Base-by-base conservation (phyloP, 2,797 vertebrate species). In the Leptodactylus fallax region DNA sequence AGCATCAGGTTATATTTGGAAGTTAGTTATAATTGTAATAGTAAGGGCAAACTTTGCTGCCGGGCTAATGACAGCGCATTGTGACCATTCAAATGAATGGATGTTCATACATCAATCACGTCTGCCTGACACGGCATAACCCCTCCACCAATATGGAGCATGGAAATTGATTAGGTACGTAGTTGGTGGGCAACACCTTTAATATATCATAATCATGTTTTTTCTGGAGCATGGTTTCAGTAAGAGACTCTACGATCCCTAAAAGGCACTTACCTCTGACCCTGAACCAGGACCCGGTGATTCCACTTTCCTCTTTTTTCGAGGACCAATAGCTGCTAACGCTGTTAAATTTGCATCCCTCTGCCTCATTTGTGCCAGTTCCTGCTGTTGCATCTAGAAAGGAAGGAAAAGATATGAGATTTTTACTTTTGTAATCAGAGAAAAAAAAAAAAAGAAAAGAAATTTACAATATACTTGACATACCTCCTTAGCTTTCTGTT, bases 401-500 rank as follows among this genome's bases (percentile, higher is more conserved):
- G 45, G 77, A 45, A 85, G 90, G 49, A 21, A 56, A 58, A 61
- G 21, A 71, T 21, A 7, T 19, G 3, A 65, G 9, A 8, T 25
- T 36, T 6, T 8, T 51, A 56, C 36, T 21, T 17, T 6, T 7
- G n/a, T n/a, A n/a, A 84, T 6, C 14, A 7, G 45, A 17, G n/a
- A n/a, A 72, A 12, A 23, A 72, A 14, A 36, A 21, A 61, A 19
- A 19, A 61, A 19, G 2, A 19, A 7, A 61, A 7, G 2, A 27
- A n/a, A 3, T 2, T 71, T 7, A 53, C 21, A 12, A 11, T 74
- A 51, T 55, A 27, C 14, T 69, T 7, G 21, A 65, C 93, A 91
- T 89, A 98, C 97, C 96, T 99, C 98, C 95, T 99, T 99, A 88
- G 98, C 97, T 93, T 98, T 99, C 94, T 99, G 97, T 91, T 99